Evolutionary conservation across 2,113 vertebrate genomes (phyloP), one percentile per base, ranked within the genome.

Genomic region (Nothobranchius kuhntae): DNA sequence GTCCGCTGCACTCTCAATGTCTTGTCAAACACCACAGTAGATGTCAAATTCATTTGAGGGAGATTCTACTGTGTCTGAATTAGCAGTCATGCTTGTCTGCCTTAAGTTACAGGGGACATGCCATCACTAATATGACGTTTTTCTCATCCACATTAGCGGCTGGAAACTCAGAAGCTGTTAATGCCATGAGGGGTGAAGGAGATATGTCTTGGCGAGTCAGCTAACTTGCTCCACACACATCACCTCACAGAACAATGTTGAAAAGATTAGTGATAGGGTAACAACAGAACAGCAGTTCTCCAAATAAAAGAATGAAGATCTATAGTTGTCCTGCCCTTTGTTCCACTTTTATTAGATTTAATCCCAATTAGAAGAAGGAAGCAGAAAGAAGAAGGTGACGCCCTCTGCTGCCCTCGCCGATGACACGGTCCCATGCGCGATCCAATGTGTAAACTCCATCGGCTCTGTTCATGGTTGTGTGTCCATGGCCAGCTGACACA

Each of bases 281-380:
- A 73, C 65, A 78, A 80, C 79, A 80, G 42, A 78, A 73, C 65
- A 78, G 81, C 79, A 80, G 42, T 68, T 55, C 26, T 57, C 50
- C 47, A 86, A 85, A 86, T 30, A 30, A 70, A 78, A 73, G 61
- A 78, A 64, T 66, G 71, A 73, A 81, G 79, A 76, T 78, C 74
- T 75, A 56, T 24, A n/a, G 65, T 73, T 75, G 58, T 72, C 80
- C 77, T 68, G 14, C 51, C 71, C 71, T 81, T 84, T 85, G 76
- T 40, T 8, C 9, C 9, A 8, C 9, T 40, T 40, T 40, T 40
- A 40, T 3, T 40, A 30, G 4, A 30, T 3, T 30, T 4, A 30
- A 30, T 30, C 30, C 4, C 3, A 30, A 30, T 3, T 30, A 30
- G 30, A 30, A 30, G 4, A 30, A 30, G 30, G 30, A 30, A 30